Conservation (phyloP, 2,797 vertebrate genomes). For the Scleropages formosus region DNA sequence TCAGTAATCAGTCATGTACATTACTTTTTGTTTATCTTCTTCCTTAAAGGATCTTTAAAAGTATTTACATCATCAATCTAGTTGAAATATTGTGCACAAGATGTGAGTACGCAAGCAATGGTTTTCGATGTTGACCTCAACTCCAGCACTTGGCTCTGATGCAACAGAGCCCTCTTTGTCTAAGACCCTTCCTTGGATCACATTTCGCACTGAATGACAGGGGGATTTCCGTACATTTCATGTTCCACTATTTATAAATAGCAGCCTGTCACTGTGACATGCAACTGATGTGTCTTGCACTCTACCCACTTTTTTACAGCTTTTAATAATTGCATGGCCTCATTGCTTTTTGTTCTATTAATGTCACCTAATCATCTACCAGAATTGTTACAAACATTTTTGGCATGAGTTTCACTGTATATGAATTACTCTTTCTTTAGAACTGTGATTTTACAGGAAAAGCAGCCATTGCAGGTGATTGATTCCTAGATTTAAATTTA, state of each 20-base stretch:
- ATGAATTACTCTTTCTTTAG: no score
- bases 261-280: slow-evolving; percentile 30
- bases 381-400: no score
- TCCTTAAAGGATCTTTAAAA: no score
- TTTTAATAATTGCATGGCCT: neutral
- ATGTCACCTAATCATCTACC: no score
- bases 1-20: no score
- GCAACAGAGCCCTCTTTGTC: slow-evolving; percentile 27
- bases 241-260: slow-evolving; percentile 41
- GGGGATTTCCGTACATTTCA: slow-evolving; percentile 43
- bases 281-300: neutral
- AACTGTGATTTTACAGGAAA: no score
- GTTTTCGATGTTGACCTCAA: neutral
- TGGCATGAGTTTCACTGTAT: no score
- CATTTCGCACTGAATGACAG: slow-evolving; percentile 34
- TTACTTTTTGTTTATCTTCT: no score
- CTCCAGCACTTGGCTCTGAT: neutral
- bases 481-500: no score
- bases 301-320: neutral
- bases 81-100: no score
- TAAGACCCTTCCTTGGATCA: slow-evolving; percentile 30
- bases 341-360: neutral
- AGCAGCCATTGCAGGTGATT: no score
- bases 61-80: no score
- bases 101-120: neutral